Base-by-base conservation (phyloP, 2,888 invertebrate genomes). In the Epsilonema sp. region DNA sequence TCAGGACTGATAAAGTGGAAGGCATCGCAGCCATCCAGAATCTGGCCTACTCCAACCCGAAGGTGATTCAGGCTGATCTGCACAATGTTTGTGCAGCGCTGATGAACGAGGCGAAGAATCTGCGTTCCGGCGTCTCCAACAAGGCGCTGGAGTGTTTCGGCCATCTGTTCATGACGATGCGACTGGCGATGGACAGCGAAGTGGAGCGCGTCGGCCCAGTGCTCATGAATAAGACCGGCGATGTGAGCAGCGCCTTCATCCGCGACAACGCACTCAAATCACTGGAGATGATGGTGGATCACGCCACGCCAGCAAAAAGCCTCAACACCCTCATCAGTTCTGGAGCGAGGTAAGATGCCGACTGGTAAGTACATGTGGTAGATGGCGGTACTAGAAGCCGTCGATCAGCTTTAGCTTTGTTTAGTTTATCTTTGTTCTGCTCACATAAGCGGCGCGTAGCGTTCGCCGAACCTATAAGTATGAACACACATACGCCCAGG, bases 181-280 rank as follows among this genome's bases (percentile, higher is more conserved):
- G 67, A 51, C 67, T 65, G 51, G 57, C 59, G 47, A 70, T 78
- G 65, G 79, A 79, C 61, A 64, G 73, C 54, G 77, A 57, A 45
- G 52, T 52, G 25, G 58, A 58, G 24, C 54, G 55, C 48, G 56
- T 57, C 13, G 48, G 52, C 11, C 45, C 48, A 2, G 57, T 59
- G 24, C 54, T 59, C 8, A 46, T 58, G 51, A 45, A 45, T 2
- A 54, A 54, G 38, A 46, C 57, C 2, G 58, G 58, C 44, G 86
- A 87, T 0, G 92, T 94, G 62, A 89, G 86, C 5, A 90, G 89
- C 68, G 78, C 80, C 56, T 90, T 94, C 65, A 74, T 94, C 44
- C 74, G 89, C 22, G 81, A 81, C 31, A 92, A 92, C 67, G 83
- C 87, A 2, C 78, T 79, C 48, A 73, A 74, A 11, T 82, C 89